A percentile compares a stretch with the other conserved stretches of the same genome.
These are phyloP conservation scores for Gastrophysa polygoni DNA, from an alignment of 2,888 invertebrate genomes.

Conservation along the genomic window DNA sequence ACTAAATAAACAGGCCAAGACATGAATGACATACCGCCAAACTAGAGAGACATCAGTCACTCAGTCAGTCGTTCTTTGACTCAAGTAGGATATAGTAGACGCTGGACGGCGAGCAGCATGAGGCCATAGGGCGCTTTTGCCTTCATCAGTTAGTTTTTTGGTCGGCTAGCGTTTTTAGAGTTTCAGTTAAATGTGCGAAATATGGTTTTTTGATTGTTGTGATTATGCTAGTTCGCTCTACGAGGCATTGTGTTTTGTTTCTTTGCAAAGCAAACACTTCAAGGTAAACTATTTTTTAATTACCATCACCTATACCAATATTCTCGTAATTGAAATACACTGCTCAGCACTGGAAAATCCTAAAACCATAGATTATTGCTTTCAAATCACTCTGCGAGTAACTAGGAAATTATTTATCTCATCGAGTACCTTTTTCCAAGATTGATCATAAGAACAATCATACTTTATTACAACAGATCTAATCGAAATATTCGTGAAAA, in stretches of 20 bases:
- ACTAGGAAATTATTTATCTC: too few relatives aligned
- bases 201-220: slow-evolving; percentile 30
- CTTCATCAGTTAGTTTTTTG: slow-evolving; percentile 8
- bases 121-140: slow-evolving; percentile 12
- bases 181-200: slow-evolving; percentile 24
- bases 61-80: slow-evolving; percentile 36
- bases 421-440: too few relatives aligned
- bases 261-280: slow-evolving; percentile 11
- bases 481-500: too few relatives aligned
- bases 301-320: background rate
- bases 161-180: background rate
- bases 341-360: background rate
- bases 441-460: too few relatives aligned
- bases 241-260: slow-evolving; percentile 10
- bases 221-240: slow-evolving; percentile 24
- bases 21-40: slow-evolving; percentile 28
- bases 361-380: too few relatives aligned
- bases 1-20: slow-evolving; percentile 36
- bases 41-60: slow-evolving; percentile 27
- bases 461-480: too few relatives aligned
- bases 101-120: slow-evolving; percentile 19
- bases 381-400: too few relatives aligned
- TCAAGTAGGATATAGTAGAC: slow-evolving; percentile 28
- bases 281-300: slow-evolving; percentile 6
- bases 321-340: background rate